Conservation (phyloP, 2,888 invertebrate species). For the Gerris lacustris region DNA sequence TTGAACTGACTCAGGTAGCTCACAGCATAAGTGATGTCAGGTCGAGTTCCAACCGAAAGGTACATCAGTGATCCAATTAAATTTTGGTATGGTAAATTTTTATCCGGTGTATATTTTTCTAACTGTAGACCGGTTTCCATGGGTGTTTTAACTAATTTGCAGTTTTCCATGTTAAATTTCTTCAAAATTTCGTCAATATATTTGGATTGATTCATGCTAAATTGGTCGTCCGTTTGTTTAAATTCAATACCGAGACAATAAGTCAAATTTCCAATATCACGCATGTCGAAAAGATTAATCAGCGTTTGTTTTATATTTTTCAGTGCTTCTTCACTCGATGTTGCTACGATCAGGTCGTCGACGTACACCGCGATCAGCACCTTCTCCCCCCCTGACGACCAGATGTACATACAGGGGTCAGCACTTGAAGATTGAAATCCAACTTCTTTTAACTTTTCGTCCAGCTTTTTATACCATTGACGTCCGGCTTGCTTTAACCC, state of each 20-base stretch:
- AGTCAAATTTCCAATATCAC: slow-evolving; percentile 7
- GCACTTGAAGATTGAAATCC: background rate
- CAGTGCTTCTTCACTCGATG: background rate
- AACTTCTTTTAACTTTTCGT: too few relatives aligned
- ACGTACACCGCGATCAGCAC: too few relatives aligned
- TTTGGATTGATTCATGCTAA: too few relatives aligned
- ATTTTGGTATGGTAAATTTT: slow-evolving; percentile 16
- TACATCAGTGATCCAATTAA: slow-evolving; percentile 16
- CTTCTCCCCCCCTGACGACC: slow-evolving; percentile 3
- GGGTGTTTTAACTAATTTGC: slow-evolving; percentile 15
- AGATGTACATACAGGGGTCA: background rate
- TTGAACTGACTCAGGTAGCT: slow-evolving; percentile 18
- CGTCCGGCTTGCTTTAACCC: too few relatives aligned
- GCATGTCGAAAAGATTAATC: slow-evolving; percentile 16
- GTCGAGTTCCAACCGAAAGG: slow-evolving; percentile 17
- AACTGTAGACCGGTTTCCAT: slow-evolving; percentile 16
- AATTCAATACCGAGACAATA: slow-evolving; percentile 16
- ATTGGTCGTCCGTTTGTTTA: slow-evolving; percentile 9
- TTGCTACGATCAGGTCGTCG: background rate
- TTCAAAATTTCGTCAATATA: slow-evolving; percentile 14
- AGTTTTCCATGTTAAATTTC: slow-evolving; percentile 19
- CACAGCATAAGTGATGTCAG: slow-evolving; percentile 19
- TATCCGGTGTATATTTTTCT: too few relatives aligned
- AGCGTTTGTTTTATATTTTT: slow-evolving; percentile 8
- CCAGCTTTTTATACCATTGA: too few relatives aligned